Percentiles rank a stretch among this genome's conserved stretches.
Conservation (phyloP, 1,140 invertebrate species). For the Leptoteleia sp. region DNA sequence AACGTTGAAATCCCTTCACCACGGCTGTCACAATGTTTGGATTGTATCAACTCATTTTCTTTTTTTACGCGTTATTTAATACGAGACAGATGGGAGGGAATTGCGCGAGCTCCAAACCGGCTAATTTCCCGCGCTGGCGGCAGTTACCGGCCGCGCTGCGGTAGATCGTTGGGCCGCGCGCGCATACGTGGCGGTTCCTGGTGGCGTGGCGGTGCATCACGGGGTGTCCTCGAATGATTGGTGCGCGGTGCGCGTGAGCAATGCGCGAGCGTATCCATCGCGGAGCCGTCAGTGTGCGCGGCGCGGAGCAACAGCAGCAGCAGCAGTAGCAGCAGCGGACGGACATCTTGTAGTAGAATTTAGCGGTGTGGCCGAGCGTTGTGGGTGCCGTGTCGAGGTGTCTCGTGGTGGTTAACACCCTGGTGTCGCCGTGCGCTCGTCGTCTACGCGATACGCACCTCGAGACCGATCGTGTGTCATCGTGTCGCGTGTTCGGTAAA, state of each 20-base stretch:
- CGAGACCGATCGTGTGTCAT: constrained; percentile 61
- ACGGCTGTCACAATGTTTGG: too few relatives aligned
- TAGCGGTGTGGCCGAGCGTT: constrained; percentile 64
- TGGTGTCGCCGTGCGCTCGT: constrained; percentile 49
- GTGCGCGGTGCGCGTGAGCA: constrained; percentile 56
- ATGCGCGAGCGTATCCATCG: constrained; percentile 57
- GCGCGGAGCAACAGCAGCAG: constrained; percentile 54
- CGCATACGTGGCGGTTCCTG: constrained; percentile 54
- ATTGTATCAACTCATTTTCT: too few relatives aligned
- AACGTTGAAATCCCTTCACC: too few relatives aligned
- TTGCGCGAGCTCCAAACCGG: constrained; percentile 23
- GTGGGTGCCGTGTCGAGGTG: constrained; percentile 62
- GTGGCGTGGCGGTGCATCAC: constrained; percentile 27
- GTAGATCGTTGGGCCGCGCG: background rate
- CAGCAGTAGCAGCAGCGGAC: constrained; percentile 60
- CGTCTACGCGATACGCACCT: constrained; percentile 49
- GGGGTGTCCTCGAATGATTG: constrained; percentile 63
- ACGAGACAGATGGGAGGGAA: too few relatives aligned
- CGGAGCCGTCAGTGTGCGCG: constrained; percentile 59
- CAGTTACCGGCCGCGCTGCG: constrained; percentile 36
- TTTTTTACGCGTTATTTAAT: too few relatives aligned
- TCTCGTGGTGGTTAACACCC: constrained; percentile 59
- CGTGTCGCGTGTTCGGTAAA: constrained; percentile 66
- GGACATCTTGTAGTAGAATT: constrained; percentile 66
- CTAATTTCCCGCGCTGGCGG: constrained; percentile 11